Percentiles rank a stretch among this genome's conserved stretches.
Conservation (phyloP, 2,113 vertebrate genomes). For the Falcunculus frontatus region DNA sequence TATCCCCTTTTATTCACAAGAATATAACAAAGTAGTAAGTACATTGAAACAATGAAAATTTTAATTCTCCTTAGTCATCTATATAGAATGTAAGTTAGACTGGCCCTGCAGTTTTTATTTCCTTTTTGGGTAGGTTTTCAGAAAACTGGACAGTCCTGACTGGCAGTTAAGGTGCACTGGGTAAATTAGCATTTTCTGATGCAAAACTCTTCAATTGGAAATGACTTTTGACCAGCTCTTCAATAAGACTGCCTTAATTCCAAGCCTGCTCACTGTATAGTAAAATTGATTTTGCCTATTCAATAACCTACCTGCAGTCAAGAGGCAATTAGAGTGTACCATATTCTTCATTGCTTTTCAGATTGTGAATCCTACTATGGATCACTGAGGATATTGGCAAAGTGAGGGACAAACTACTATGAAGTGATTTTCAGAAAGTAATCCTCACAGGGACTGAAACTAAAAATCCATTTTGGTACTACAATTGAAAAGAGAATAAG, state of each 20-base stretch:
- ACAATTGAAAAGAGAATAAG: neutral
- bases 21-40: neutral
- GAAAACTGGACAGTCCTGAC: neutral
- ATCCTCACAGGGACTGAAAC: neutral
- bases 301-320: neutral
- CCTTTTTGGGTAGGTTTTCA: neutral
- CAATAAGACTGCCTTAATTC: neutral
- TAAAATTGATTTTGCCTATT: constrained; percentile 54
- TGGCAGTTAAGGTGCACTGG: neutral
- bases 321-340: neutral
- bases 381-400: neutral
- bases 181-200: constrained; percentile 14
- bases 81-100: neutral
- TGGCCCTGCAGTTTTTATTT: neutral
- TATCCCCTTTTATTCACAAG: neutral
- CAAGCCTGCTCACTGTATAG: neutral
- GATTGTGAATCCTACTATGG: neutral
- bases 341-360: constrained; percentile 23
- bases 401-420: neutral
- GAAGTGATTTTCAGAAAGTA: neutral
- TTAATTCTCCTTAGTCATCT: neutral
- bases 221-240: neutral
- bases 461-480: neutral
- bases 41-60: neutral
- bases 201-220: constrained; percentile 14